Conservation (phyloP, 2,888 invertebrate genomes). For the Acrobasis consociella region DNA sequence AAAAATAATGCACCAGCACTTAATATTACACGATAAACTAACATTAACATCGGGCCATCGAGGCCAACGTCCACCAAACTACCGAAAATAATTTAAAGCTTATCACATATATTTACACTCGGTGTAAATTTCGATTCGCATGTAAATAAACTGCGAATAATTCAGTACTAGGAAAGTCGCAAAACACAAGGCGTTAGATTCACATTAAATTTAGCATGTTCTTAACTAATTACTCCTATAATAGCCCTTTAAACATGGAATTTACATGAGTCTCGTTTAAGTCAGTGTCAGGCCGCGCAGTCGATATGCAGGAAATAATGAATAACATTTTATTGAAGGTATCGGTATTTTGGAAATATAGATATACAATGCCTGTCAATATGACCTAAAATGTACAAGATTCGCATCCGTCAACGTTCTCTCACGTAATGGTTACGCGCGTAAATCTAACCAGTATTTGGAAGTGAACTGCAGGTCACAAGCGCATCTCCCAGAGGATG, state of each 20-base stretch:
- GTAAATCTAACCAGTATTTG: slow-evolving; percentile 19
- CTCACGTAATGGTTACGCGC: slow-evolving; percentile 34
- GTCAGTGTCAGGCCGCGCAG: slow-evolving; percentile 44
- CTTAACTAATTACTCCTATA: slow-evolving; percentile 38
- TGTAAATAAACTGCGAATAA: slow-evolving; percentile 37
- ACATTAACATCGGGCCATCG: slow-evolving; percentile 56
- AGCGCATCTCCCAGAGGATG: slow-evolving; percentile 91
- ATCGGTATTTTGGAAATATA: too few relatives aligned
- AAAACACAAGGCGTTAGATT: slow-evolving; percentile 36
- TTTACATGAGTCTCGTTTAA: slow-evolving; percentile 50
- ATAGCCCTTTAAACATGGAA: slow-evolving; percentile 45
- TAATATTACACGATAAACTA: slow-evolving; percentile 51
- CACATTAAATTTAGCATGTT: slow-evolving; percentile 39
- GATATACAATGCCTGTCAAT: slow-evolving; percentile 31
- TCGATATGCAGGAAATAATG: slow-evolving; percentile 28
- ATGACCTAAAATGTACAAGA: slow-evolving; percentile 55
- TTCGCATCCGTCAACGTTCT: slow-evolving; percentile 34
- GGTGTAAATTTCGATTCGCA: slow-evolving; percentile 52
- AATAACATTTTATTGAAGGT: too few relatives aligned
- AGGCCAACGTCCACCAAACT: slow-evolving; percentile 47
- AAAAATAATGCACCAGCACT: slow-evolving; percentile 72
- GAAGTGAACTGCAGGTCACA: slow-evolving; percentile 54
- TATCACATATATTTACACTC: slow-evolving; percentile 65
- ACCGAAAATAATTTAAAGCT: slow-evolving; percentile 80
- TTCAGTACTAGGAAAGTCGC: slow-evolving; percentile 31